Base-by-base conservation (phyloP, 2,797 vertebrate genomes). In the Hozukius guyotensis region DNA sequence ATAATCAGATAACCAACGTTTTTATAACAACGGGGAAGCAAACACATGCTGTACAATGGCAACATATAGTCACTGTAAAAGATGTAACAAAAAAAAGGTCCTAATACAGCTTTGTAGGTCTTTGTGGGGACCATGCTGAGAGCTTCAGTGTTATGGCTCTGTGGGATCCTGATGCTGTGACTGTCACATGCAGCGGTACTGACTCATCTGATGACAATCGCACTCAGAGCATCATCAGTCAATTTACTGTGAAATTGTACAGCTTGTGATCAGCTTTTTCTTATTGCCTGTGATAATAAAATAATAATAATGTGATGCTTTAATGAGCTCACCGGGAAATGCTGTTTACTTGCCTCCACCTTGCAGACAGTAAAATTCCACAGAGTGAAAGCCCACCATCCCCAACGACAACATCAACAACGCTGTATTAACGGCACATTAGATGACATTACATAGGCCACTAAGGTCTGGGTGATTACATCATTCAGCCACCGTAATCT, bases 401-500 rank as follows among this genome's bases (percentile, higher is more conserved):
- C 63, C 60, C 75, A 71, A 65, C 72, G 69, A 18, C 65, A 76
- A 68, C 27, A 67, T 18, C 42, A 46, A 60, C 25, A 68, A 22
- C n/a, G 11, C 65, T 14, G 70, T 60, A 75, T 82, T 67, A 83
- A 24, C 6, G 3, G 25, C 25, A 80, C 57, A 70, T 76, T 67
- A 71, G n/a, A 18, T 63, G 61, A 71, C 71, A 83, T 82, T 70
- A 72, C 42, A 60, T 1, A 18, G 68, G 25, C 25, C 69, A n/a
- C 52, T 20, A 6, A 64, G 57, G 65, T 55, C 74, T 49, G 62
- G 46, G 53, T 66, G 72, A 79, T 86, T 75, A 86, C 69, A 74
- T 73, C 46, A 81, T 29, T 36, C 20, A 36, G 34, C 57, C 78
- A 20, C 31, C 67, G 11, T 83, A 84, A 88, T 78, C 82, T 31